These are phyloP conservation scores for Aegotheles bennettii DNA, from an alignment of 2,113 vertebrate genomes.

Conservation along the genomic window DNA sequence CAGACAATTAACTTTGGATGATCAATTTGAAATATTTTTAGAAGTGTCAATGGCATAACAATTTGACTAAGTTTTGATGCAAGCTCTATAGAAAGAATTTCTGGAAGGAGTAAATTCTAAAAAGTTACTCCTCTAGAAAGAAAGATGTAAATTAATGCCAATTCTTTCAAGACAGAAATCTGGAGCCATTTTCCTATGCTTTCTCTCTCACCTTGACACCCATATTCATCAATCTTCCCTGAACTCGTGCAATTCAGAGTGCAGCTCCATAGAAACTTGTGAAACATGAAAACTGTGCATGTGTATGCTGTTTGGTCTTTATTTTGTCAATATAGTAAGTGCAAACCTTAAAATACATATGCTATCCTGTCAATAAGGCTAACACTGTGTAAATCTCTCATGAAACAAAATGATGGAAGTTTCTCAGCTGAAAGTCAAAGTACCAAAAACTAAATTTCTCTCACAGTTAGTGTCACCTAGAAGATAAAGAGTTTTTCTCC, in stretches of 20 bases:
- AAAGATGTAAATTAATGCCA: neutral
- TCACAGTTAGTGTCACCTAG: neutral
- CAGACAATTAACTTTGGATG: neutral
- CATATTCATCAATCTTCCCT: neutral
- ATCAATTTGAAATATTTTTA: neutral
- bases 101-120: neutral
- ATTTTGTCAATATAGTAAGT: neutral
- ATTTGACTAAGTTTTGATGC: neutral
- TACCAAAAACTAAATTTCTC: neutral
- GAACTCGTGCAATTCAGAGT: neutral
- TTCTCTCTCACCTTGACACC: neutral
- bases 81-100: neutral
- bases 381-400: neutral
- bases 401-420: neutral
- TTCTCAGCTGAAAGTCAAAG: neutral
- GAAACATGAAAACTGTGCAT: neutral
- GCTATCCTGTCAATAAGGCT: neutral
- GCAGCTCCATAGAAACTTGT: neutral
- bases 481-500: neutral
- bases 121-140: neutral
- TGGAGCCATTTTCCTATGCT: neutral
- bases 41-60: neutral
- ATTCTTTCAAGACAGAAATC: neutral
- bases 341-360: neutral
- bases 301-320: neutral